Base-by-base conservation (phyloP, 2,888 invertebrate genomes). In the Pocota personata region DNA sequence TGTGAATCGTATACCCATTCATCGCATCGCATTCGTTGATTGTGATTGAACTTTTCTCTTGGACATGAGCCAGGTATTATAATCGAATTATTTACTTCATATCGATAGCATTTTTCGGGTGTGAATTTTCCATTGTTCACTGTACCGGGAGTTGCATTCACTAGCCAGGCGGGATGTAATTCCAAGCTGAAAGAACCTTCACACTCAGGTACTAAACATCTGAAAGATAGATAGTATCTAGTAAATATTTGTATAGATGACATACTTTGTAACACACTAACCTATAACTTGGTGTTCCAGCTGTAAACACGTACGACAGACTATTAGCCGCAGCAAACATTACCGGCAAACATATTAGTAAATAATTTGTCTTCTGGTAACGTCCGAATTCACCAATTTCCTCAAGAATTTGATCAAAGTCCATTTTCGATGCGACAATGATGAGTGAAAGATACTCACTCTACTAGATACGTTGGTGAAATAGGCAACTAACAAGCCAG, bases 241-340 rank as follows among this genome's bases (percentile, higher is more conserved):
- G 5, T 27, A 55, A 16, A 46, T 30, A 21, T 14, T 37, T 2
- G 6, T 32, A 21, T 0, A 16, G 4, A 32, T 14, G 27, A 21
- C 6, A 55, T 55, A 21, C 6, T 46, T 55, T 8, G 12, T 40
- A 43, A 12, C 24, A 55, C 32, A 67, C 67, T 87, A 90, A 94
- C 94, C 95, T 93, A 89, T 95, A 94, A 69, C 93, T 91, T 8
- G 94, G 94, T 48, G 93, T 92, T 55, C 94, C 94, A 7, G 94
- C 94, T 1, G 94, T 94, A 90, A 95, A 95, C 6, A 94, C 94
- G 88, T 94, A 94, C 30, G 94, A 94, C 19, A 95, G 90, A 91
- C 94, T 95, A 89, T 94, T 94, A 5, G 94, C 94, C 0, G 94
- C 94, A 12, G 93, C 94, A 90, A 95, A 94, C 79, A 94, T 90